Evolutionary conservation across 2,888 invertebrate genomes (phyloP).

Genomic region (Boloria selene): DNA sequence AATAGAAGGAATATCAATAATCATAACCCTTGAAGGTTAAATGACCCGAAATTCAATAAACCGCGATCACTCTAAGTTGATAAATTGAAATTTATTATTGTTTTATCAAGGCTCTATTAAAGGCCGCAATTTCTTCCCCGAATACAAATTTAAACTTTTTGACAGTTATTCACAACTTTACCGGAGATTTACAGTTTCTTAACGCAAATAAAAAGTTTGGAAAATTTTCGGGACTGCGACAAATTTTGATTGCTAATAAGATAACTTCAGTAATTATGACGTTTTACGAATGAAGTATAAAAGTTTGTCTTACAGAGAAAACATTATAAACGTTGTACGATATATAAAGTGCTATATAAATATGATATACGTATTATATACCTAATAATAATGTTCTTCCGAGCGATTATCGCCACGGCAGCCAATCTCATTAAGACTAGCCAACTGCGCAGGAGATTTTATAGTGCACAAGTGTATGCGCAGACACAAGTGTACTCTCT

Average conservation of each 20-base stretch:
- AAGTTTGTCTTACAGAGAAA: no score
- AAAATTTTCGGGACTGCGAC: conserved; percentile 4
- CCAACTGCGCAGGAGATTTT: no score
- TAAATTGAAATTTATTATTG: conserved; percentile 26
- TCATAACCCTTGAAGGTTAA: neutral
- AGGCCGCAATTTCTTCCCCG: conserved; percentile 14
- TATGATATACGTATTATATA: no score
- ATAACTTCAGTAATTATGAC: conserved; percentile 8
- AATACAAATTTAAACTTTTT: conserved; percentile 25
- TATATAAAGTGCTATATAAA: no score
- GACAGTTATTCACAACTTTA: conserved; percentile 18
- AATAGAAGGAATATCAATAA: neutral
- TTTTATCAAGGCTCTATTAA: conserved; percentile 20
- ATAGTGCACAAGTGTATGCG: no score
- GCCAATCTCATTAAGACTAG: no score
- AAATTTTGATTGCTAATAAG: conserved; percentile 13
- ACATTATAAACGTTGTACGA: no score
- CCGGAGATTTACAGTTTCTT: conserved; percentile 1
- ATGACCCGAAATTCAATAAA: conserved; percentile 7
- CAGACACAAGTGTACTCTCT: no score
- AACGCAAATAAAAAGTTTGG: conserved; percentile 14
- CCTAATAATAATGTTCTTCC: no score
- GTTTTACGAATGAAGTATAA: neutral
- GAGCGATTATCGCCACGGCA: no score
- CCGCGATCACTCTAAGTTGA: conserved; percentile 7